Percentiles rank a stretch among this genome's conserved stretches.
Conservation (phyloP, 2,888 invertebrate species). For the Ophion slaviceki region DNA sequence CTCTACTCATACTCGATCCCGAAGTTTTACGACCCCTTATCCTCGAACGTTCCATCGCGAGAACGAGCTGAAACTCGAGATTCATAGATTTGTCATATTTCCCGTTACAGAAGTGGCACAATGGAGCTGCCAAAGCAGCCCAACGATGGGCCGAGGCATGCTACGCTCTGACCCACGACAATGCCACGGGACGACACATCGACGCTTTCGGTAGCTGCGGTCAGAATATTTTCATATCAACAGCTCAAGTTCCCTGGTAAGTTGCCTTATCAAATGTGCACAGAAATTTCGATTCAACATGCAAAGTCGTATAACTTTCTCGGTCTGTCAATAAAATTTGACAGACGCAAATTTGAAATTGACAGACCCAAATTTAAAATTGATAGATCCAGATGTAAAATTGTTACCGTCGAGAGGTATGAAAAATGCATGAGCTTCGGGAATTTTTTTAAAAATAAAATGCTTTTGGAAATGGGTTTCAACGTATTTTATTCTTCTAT, state of each 20-base stretch:
- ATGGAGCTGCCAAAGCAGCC: slow-evolving; percentile 88
- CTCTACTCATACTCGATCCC: slow-evolving; percentile 26
- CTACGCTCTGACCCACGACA: slow-evolving; percentile 89
- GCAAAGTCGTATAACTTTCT: too few relatives aligned
- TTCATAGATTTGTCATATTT: slow-evolving; percentile 48
- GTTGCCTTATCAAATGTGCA: slow-evolving; percentile 65
- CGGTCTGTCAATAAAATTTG: too few relatives aligned
- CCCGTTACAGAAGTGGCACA: slow-evolving; percentile 89
- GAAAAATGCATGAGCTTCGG: too few relatives aligned
- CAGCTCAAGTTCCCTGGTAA: slow-evolving; percentile 92
- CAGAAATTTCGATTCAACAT: not conserved
- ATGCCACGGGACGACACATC: slow-evolving; percentile 87
- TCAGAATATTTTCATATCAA: slow-evolving; percentile 93
- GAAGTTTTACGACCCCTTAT: slow-evolving; percentile 40
- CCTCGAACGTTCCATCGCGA: slow-evolving; percentile 3
- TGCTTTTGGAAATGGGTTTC: too few relatives aligned
- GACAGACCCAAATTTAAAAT: too few relatives aligned
- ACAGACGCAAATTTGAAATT: too few relatives aligned
- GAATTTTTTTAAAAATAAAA: too few relatives aligned
- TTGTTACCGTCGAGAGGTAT: too few relatives aligned
- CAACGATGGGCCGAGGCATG: slow-evolving; percentile 91
- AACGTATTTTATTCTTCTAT: too few relatives aligned
- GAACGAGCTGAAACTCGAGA: slow-evolving; percentile 11
- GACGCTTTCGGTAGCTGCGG: slow-evolving; percentile 90
- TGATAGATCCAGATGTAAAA: too few relatives aligned